A percentile compares a stretch with the other conserved stretches of the same genome.
phyloP scores from a whole-genome alignment of 2,797 vertebrate species.

The Podarcis lilfordi region DNA sequence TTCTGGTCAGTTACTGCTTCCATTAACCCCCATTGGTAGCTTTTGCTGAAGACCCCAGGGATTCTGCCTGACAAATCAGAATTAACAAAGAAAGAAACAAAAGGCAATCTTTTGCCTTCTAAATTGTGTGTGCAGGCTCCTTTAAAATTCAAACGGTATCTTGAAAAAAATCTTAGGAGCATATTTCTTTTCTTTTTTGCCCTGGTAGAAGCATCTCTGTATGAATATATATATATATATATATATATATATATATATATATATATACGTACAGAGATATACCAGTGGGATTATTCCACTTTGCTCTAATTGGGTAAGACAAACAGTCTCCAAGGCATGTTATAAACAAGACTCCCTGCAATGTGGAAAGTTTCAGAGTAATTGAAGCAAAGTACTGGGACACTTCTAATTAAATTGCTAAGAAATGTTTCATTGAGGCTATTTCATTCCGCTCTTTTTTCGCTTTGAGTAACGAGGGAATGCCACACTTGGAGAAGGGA shows the following conservation, averaged over 20 bases:
- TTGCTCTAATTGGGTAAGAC: slow-evolving; percentile 61
- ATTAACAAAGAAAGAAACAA: too few relatives aligned
- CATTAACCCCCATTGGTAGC: background rate
- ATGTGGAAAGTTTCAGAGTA: slow-evolving; percentile 56
- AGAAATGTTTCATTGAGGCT: slow-evolving; percentile 59
- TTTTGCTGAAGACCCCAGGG: background rate
- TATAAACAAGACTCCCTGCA: slow-evolving; percentile 53
- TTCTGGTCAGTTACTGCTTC: background rate
- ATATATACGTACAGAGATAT: background rate
- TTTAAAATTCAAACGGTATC: background rate
- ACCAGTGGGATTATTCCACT: slow-evolving; percentile 40
- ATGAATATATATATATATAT: slow-evolving; percentile 26
- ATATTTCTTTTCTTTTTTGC: slow-evolving; percentile 8
- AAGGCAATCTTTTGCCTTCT: background rate
- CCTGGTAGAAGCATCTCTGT: slow-evolving; percentile 11
- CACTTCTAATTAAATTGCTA: slow-evolving; percentile 63
- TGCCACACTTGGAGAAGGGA: background rate
- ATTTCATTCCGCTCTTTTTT: background rate
- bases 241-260: background rate
- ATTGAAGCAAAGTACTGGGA: slow-evolving; percentile 47
- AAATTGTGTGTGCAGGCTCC: background rate
- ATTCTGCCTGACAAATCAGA: background rate
- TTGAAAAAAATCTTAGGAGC: background rate
- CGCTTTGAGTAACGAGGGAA: background rate
- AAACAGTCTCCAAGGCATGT: slow-evolving; percentile 50